Percentiles rank a stretch among this genome's conserved stretches.
phyloP scores from a whole-genome alignment of 1,140 invertebrate genomes.

The Holcopasites calliopsidis region DNA sequence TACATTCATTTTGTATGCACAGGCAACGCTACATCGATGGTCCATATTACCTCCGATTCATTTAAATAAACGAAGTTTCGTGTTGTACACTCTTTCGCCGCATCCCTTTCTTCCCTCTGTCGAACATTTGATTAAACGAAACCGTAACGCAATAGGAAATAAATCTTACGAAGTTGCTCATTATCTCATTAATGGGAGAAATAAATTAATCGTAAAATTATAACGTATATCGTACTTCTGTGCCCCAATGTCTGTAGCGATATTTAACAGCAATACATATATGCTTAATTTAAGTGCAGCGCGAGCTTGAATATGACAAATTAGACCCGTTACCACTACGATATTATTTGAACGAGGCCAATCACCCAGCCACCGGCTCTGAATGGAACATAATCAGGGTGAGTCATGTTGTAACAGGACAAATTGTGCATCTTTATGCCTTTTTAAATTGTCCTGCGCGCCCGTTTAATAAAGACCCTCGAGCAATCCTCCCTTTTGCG shows the following conservation, averaged over 20 bases:
- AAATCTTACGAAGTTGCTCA: background rate
- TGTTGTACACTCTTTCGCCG: slow-evolving; percentile 1
- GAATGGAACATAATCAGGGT: slow-evolving; percentile 45
- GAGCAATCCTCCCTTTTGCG: slow-evolving; percentile 12
- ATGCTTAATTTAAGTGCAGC: no score
- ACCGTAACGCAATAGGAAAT: background rate
- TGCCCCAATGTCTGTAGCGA: background rate
- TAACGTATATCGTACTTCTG: background rate
- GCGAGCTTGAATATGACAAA: slow-evolving; percentile 10
- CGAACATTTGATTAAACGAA: background rate
- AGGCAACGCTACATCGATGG: slow-evolving; percentile 11
- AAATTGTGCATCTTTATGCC: slow-evolving; percentile 39
- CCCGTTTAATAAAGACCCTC: slow-evolving; percentile 2
- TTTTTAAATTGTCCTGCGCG: slow-evolving; percentile 40
- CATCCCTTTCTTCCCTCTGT: background rate
- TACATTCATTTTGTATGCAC: slow-evolving; percentile 31
- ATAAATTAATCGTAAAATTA: no score
- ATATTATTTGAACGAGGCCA: slow-evolving; percentile 44
- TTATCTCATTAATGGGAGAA: no score
- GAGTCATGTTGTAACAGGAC: slow-evolving; percentile 40
- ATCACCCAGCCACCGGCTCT: slow-evolving; percentile 40
- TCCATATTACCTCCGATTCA: slow-evolving; percentile 43
- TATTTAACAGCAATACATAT: no score
- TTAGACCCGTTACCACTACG: slow-evolving; percentile 33
- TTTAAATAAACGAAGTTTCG: slow-evolving; percentile 58